Evolutionary conservation across 2,888 invertebrate genomes (phyloP).

Genomic region (Eupithecia subfuscata): DNA sequence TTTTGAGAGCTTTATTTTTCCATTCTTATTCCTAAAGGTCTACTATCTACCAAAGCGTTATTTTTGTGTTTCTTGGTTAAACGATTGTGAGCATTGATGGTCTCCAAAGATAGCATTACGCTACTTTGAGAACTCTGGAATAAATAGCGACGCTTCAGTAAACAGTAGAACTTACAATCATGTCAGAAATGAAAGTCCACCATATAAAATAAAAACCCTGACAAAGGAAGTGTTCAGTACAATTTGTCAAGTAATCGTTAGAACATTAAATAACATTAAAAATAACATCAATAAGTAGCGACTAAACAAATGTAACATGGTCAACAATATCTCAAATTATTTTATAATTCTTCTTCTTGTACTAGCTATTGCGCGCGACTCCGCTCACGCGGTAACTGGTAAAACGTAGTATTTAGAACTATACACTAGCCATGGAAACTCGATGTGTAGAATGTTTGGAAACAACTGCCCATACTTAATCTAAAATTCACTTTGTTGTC

Average conservation of each 20-base stretch:
- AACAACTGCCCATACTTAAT: too few species aligned
- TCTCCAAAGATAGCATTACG: not conserved
- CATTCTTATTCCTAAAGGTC: conserved; percentile 13
- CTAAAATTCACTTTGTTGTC: too few species aligned
- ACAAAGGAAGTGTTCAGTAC: conserved; percentile 60
- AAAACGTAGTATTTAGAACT: not conserved
- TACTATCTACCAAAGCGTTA: conserved; percentile 3
- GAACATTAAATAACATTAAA: conserved; percentile 60
- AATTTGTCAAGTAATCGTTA: conserved; percentile 59
- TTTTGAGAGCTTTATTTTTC: conserved; percentile 72
- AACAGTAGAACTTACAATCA: conserved; percentile 12
- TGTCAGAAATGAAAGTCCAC: conserved; percentile 35
- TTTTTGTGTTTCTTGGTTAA: not conserved
- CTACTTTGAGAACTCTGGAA: not conserved
- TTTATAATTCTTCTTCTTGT: conserved; percentile 43
- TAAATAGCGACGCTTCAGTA: conserved; percentile 7
- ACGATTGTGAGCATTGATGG: not conserved
- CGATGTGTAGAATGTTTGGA: too few species aligned
- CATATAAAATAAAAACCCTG: conserved; percentile 51
- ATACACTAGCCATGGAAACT: too few species aligned
- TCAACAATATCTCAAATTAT: conserved; percentile 52
- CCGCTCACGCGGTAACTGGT: not conserved
- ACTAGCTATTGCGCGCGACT: not conserved
- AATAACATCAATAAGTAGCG: conserved; percentile 53
- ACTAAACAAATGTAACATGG: conserved; percentile 51